These are phyloP conservation scores for Halcyon senegalensis DNA, from an alignment of 2,113 vertebrate species.

Conservation along the genomic window DNA sequence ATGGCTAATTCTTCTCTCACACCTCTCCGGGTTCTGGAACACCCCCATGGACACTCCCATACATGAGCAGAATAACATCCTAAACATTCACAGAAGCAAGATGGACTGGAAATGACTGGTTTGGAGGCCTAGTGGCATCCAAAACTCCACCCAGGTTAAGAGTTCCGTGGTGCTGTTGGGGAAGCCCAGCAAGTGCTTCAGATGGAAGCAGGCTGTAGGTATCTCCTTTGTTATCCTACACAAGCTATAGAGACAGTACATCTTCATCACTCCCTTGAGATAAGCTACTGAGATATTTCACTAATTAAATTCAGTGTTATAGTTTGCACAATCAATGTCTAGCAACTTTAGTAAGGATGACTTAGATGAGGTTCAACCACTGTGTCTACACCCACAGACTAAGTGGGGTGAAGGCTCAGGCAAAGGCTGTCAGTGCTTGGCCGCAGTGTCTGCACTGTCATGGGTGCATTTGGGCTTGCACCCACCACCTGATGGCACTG, in stretches of 20 bases:
- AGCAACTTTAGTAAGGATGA: not conserved
- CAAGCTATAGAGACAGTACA: fast-evolving
- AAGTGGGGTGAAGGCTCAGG: no score
- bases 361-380: not conserved
- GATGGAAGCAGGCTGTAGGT: fast-evolving
- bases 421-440: not conserved
- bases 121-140: not conserved
- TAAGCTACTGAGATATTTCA: not conserved
- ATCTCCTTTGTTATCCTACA: not conserved
- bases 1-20: not conserved
- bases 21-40: not conserved
- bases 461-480: fast-evolving
- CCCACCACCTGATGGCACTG: fast-evolving
- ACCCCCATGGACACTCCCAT: fast-evolving
- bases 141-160: not conserved
- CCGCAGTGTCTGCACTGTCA: fast-evolving
- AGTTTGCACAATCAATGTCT: not conserved
- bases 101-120: not conserved
- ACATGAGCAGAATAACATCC: not conserved
- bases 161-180: not conserved
- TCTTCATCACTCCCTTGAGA: not conserved
- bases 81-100: not conserved
- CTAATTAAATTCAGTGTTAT: not conserved
- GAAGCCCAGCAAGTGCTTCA: not conserved
- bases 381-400: no score